Conservation (phyloP, 2,113 vertebrate genomes). For the Agapornis roseicollis region DNA sequence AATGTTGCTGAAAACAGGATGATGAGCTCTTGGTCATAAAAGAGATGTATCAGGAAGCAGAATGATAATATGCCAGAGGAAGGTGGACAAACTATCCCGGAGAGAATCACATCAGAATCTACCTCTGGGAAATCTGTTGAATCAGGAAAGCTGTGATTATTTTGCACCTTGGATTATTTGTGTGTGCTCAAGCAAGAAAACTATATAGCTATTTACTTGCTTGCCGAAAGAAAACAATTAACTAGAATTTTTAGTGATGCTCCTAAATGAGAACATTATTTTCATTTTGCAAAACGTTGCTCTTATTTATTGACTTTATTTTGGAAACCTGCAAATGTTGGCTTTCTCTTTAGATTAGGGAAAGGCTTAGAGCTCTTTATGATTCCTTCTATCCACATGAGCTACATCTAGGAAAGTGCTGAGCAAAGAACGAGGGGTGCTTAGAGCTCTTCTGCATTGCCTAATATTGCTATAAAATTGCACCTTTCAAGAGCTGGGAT, state of each 20-base stretch:
- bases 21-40: background rate
- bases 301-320: background rate
- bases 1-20: background rate
- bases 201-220: background rate
- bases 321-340: constrained; percentile 1
- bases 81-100: background rate
- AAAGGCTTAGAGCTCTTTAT: background rate
- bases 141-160: background rate
- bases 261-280: background rate
- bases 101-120: background rate
- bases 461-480: background rate
- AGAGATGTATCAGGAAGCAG: background rate
- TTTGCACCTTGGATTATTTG: constrained; percentile 18
- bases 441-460: background rate
- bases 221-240: background rate
- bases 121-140: constrained; percentile 21
- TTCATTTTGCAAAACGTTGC: background rate
- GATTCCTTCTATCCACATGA: background rate
- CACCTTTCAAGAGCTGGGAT: background rate
- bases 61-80: background rate
- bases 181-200: constrained; percentile 46
- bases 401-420: background rate
- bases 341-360: background rate
- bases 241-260: background rate
- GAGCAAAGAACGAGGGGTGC: background rate